Conservation (phyloP, 1,140 invertebrate genomes). For the Manduca sexta region DNA sequence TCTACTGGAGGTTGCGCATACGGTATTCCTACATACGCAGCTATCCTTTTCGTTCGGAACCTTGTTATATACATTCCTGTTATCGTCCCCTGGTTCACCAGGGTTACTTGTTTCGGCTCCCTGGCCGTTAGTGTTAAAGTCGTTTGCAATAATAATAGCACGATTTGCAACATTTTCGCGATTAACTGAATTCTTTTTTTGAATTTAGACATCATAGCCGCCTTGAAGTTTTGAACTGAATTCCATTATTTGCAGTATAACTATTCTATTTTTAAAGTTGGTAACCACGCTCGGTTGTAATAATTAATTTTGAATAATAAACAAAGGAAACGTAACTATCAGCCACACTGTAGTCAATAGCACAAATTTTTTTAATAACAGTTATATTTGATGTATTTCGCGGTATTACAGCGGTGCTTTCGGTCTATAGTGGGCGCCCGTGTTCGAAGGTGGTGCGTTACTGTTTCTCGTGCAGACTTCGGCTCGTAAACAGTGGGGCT, state of each 20-base stretch:
- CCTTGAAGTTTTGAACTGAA: no score
- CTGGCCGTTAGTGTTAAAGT: constrained; percentile 50
- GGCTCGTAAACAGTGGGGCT: constrained; percentile 68
- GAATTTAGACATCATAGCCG: not conserved
- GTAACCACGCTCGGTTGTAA: not conserved
- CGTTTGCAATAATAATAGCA: constrained; percentile 36
- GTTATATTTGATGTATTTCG: constrained; percentile 1
- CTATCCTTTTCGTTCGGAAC: constrained; percentile 79
- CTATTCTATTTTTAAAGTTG: not conserved
- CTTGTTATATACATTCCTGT: no score
- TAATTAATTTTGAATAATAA: no score
- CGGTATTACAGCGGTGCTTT: constrained; percentile 3
- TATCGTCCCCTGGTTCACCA: constrained; percentile 77
- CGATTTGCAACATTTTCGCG: constrained; percentile 38
- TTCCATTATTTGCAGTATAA: no score
- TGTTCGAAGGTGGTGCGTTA: constrained; percentile 67
- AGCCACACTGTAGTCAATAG: not conserved
- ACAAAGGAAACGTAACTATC: no score
- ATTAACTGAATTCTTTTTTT: not conserved
- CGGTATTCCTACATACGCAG: constrained; percentile 83
- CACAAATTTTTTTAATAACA: not conserved
- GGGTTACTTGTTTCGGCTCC: constrained; percentile 74
- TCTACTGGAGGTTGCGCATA: constrained; percentile 81
- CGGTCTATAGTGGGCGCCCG: constrained; percentile 35
- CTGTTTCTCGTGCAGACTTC: constrained; percentile 66